Evolutionary conservation across 2,113 vertebrate species (phyloP), one percentile per base, ranked within the genome.

Genomic region (Perca schrenkii): DNA sequence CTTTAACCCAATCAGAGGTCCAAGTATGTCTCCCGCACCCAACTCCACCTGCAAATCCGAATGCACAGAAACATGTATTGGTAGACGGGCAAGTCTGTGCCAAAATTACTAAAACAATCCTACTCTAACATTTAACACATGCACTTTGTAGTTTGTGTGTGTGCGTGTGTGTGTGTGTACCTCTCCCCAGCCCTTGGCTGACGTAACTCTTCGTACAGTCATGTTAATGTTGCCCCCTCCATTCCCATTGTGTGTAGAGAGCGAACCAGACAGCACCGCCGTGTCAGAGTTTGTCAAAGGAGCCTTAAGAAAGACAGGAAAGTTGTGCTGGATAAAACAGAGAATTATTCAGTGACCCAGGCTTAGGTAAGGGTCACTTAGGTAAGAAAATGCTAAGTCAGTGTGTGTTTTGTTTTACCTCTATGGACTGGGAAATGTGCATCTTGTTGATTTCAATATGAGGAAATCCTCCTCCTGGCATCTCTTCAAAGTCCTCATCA

Each of bases 351-450:
- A 1, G 96, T 34, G 36, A 75, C 50, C 17, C 15, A 53, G 66
- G n/a, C 19, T 3, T 34, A 53, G n/a, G 15, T 31, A 52, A 19
- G 40, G 10, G 40, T 11, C 40, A 10, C 2, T 43, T 43, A 2
- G 10, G 40, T 43, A 11, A 11, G 40, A 11, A 43, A 97, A 54
- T 8, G 77, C 96, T 96, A 93, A 96, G 95, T 19, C 54, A 49
- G 36, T 25, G 25, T 50, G 14, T 65, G 60, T 49, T 66, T 63
- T 47, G 36, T 63, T 85, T 49, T 86, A 99, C 98, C 97, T 99
- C 98, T 3, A 99, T 99, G 73, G 98, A 99, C 93, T 99, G 98
- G 7, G 98, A 99, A 84, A 99, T 99, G 94, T 99, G 97, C 98
- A 99, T 99, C 88, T 96, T 97, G 95, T 98, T 99, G 66, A 99